Evolutionary conservation across 2,888 invertebrate genomes (phyloP).

Genomic region (Brachyptera risi): DNA sequence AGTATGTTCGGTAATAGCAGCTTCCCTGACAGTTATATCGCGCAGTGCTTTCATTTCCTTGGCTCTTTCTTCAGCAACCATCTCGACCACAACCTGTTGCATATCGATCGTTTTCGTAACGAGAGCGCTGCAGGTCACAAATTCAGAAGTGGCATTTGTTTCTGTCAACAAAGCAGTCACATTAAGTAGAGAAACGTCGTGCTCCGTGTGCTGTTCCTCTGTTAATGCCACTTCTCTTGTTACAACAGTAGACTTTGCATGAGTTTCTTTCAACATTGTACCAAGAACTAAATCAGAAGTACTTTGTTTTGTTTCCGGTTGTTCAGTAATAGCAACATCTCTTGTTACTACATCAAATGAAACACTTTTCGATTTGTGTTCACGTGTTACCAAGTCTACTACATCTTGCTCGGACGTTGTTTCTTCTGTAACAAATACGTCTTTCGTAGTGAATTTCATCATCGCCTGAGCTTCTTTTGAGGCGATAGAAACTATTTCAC

Average conservation of each 20-base stretch:
- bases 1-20: slow-evolving; percentile 18
- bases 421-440: slow-evolving; percentile 19
- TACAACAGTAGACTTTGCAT: slow-evolving; percentile 15
- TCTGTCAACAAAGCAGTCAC: slow-evolving; percentile 7
- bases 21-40: slow-evolving; percentile 20
- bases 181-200: background rate
- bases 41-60: background rate
- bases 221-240: slow-evolving; percentile 12
- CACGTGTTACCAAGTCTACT: background rate
- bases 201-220: slow-evolving; percentile 6
- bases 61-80: background rate
- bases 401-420: slow-evolving; percentile 11
- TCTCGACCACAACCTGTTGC: background rate
- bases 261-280: background rate
- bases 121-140: slow-evolving; percentile 17
- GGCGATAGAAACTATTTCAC: slow-evolving; percentile 12
- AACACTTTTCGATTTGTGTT: background rate
- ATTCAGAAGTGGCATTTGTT: slow-evolving; percentile 11
- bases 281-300: background rate
- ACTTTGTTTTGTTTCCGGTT: slow-evolving; percentile 19
- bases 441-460: slow-evolving; percentile 3
- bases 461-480: slow-evolving; percentile 21
- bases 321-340: slow-evolving; percentile 22
- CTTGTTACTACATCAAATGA: slow-evolving; percentile 7
- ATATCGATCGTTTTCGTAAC: slow-evolving; percentile 16